phyloP scores from a whole-genome alignment of 2,797 vertebrate genomes.

The Crocodylus rhombifer region DNA sequence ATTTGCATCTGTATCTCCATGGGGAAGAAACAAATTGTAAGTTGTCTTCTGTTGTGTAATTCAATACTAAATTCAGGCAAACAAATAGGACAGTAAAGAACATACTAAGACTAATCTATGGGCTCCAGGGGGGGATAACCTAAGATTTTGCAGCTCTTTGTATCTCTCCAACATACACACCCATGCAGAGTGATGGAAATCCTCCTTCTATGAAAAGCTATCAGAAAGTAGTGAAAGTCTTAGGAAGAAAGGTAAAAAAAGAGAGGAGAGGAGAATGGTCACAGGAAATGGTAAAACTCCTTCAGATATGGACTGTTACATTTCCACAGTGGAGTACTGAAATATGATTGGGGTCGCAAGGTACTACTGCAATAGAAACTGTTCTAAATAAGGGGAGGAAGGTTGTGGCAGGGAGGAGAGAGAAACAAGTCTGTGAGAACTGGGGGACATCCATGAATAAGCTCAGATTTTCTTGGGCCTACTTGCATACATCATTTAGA shows the following conservation, averaged over 20 bases:
- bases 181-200: neutral
- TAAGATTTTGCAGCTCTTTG: constrained; percentile 51
- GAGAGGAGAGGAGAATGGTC: neutral
- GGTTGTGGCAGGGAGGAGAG: neutral
- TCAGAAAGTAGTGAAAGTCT: neutral
- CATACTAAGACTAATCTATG: constrained; percentile 35
- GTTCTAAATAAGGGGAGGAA: neutral
- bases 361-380: neutral
- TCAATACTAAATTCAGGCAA: constrained; percentile 40
- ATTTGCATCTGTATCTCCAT: constrained; percentile 71
- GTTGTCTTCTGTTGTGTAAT: constrained; percentile 35
- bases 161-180: constrained; percentile 34
- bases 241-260: neutral
- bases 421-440: neutral
- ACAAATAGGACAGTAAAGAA: constrained; percentile 57
- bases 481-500: neutral
- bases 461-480: neutral
- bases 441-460: neutral
- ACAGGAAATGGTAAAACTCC: neutral
- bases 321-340: neutral
- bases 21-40: constrained; percentile 66
- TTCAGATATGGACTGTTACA: fast-evolving
- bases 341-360: neutral
- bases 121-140: constrained; percentile 19
- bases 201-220: neutral